phyloP scores from a whole-genome alignment of 2,888 invertebrate genomes.

The Nineta flava region DNA sequence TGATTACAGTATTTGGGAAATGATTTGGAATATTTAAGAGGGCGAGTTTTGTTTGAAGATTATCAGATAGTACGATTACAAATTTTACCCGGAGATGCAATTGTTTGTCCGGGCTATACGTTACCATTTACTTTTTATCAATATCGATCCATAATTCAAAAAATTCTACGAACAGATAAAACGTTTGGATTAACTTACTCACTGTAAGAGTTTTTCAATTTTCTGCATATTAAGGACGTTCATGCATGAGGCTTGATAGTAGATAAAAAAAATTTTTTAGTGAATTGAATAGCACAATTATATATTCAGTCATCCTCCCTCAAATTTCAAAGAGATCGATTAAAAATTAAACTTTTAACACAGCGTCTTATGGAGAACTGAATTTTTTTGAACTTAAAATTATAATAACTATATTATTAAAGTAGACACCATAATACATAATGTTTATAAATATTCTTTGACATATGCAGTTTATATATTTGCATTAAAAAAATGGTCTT shows the following conservation, averaged over 20 bases:
- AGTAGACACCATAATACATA: too few species aligned
- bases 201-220: slow-evolving; percentile 22
- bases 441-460: too few species aligned
- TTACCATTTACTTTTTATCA: slow-evolving; percentile 48
- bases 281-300: neutral
- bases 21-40: slow-evolving; percentile 22
- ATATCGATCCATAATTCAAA: slow-evolving; percentile 38
- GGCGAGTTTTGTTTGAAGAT: slow-evolving; percentile 26
- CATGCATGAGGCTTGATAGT: too few species aligned
- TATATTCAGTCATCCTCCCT: too few species aligned
- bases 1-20: slow-evolving; percentile 24
- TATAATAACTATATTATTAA: too few species aligned
- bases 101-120: slow-evolving; percentile 67
- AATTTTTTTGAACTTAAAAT: too few species aligned
- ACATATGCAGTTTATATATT: too few species aligned
- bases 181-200: slow-evolving; percentile 47
- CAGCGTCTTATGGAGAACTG: too few species aligned
- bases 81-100: slow-evolving; percentile 27
- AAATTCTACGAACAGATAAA: slow-evolving; percentile 38
- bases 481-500: too few species aligned
- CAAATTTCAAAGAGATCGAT: too few species aligned
- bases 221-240: neutral
- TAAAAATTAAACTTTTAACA: too few species aligned
- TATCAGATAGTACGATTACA: slow-evolving; percentile 22
- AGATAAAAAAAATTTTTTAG: neutral